Conservation (phyloP, 2,113 vertebrate species). For the Pseudorectes ferrugineus region DNA sequence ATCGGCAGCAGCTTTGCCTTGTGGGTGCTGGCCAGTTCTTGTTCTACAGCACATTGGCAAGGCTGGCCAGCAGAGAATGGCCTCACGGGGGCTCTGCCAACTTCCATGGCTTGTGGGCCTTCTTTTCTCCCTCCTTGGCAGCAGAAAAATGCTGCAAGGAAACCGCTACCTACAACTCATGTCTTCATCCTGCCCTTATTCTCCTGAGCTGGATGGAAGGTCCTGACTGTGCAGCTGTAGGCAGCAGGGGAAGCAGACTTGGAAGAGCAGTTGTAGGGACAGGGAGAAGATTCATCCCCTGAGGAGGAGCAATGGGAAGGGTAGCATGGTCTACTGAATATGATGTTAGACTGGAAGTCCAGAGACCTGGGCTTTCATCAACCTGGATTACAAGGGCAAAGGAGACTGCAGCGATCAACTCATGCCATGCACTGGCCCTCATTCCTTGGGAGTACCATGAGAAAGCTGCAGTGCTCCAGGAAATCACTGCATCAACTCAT, state of each 20-base stretch:
- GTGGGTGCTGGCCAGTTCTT: conserved; percentile 25
- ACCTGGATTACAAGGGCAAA: background rate
- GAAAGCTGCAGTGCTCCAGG: background rate
- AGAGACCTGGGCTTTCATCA: background rate
- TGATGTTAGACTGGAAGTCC: background rate
- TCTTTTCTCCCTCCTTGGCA: background rate
- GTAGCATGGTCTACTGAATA: background rate
- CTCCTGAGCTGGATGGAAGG: background rate
- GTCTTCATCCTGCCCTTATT: background rate
- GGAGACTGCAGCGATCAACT: background rate
- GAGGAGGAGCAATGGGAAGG: background rate
- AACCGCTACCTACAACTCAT: background rate
- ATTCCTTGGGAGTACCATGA: background rate
- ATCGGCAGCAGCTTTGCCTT: too few relatives aligned
- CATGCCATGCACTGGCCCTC: background rate
- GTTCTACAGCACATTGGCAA: background rate
- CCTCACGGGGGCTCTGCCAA: conserved; percentile 20
- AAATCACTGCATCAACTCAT: background rate
- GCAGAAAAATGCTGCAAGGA: background rate
- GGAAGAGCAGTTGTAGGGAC: background rate
- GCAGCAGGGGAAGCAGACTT: background rate
- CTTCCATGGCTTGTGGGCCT: background rate
- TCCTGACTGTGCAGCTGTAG: background rate
- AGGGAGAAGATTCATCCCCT: background rate
- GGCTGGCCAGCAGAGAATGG: conserved; percentile 41